Evolutionary conservation across 2,888 invertebrate genomes (phyloP), one percentile per base, ranked within the genome.

Genomic region (Trissoscelio sp.): DNA sequence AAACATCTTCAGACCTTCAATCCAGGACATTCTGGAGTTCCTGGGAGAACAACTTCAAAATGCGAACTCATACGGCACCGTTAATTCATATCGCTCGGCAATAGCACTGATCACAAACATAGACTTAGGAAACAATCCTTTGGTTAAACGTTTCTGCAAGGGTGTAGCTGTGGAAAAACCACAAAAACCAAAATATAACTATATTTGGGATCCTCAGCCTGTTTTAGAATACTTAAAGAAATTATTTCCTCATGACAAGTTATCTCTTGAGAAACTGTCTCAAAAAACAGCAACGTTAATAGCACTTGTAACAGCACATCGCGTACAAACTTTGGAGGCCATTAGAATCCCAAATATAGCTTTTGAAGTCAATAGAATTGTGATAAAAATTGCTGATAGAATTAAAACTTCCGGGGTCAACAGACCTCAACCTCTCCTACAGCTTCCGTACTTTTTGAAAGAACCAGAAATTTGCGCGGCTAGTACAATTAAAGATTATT

Each of bases 101-200:
- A 16, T 60, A n/a, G 42, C 58, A 0, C 28, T 60, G 20, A 60
- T 62, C 9, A 18, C 18, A 0, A 44, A 44, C 7, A 0, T 11
- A 2, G 46, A 46, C n/a, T 44, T 62, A 12, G 31, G 44, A 16
- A 62, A 44, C n/a, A 28, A 31, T 18, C 62, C 28, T 28, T 14
- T 16, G 9, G 18, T 46, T 4, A 22, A 39, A 18, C 20, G 58
- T 4, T 58, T 24, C 16, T 58, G 31, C 9, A 39, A 39, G 16
- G 58, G 58, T 0, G 58, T 20, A 0, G 9, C 20, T n/a, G 20
- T 18, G 16, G 11, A 11, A 9, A 53, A 53, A 53, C 70, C 70
- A 0, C 39, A 48, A 16, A 60, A 51, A 72, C 70, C 60, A 34
- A 72, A 39, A 24, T 72, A 58, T 11, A 11, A 58, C 3, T 31